Base-by-base conservation (phyloP, 2,888 invertebrate species). In the Colostygia pectinataria region DNA sequence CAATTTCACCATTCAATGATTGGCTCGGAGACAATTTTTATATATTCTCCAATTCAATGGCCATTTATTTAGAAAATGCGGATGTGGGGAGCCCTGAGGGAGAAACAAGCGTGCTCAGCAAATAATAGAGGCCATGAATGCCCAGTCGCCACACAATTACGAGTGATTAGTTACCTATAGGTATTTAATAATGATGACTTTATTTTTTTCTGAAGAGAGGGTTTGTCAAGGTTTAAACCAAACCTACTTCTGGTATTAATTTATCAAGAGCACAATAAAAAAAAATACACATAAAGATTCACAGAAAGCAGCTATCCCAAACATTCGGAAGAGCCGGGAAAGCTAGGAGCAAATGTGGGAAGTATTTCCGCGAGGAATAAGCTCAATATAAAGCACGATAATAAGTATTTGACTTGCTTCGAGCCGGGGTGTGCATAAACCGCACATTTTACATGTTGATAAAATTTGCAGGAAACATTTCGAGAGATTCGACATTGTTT, bases 1-100 rank as follows among this genome's bases (percentile, higher is more conserved):
- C 74, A 72, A 74, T 75, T 71, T 68, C 63, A 56, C 67, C 67
- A 56, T 61, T 71, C 74, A 69, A 75, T 77, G 66, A 80, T 78
- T 77, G 74, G 66, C 62, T 64, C 45, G 51, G 65, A 57, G 59
- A 28, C 14, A 34, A 36, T 33, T 68, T 73, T 76, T 74, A 68
- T 74, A 68, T 57, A 46, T 61, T 65, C 58, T 66, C 49, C 55
- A 57, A 66, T 74, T 71, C 66, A 63, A 61, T 66, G 59, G 63
- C 61, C 65, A 74, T 74, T 74, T 68, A 63, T 66, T 65, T 64
- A 53, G 55, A 55, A 55, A 53, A 60, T 39, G 51, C 52, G 58
- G 47, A 60, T 43, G 37, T 33, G 39, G 41, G 46, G 31, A 51
- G 50, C 47, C 55, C 28, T 59, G 57, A 55, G 36, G 50, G 52